A percentile compares a stretch with the other conserved stretches of the same genome.
These are phyloP conservation scores for Harpalus rufipes DNA, from an alignment of 2,888 invertebrate species.

Conservation along the genomic window DNA sequence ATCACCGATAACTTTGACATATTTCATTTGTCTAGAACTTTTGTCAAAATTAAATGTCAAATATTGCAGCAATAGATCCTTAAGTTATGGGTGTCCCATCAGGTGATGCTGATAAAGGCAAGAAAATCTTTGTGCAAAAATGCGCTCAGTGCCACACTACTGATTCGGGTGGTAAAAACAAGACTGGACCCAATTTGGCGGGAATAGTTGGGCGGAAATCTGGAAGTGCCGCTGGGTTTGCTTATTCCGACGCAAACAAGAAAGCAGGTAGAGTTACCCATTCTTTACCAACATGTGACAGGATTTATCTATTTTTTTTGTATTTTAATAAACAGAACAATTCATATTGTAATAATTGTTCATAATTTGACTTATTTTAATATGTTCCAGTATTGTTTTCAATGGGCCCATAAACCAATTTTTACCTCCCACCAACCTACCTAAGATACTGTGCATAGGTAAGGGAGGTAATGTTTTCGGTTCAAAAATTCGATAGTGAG, in stretches of 20 bases:
- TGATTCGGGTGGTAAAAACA: slow-evolving; percentile 83
- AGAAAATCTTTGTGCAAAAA: slow-evolving; percentile 82
- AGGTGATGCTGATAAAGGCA: slow-evolving; percentile 79
- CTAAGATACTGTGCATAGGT: too few species aligned
- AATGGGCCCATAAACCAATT: too few species aligned
- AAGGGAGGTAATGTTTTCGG: too few species aligned
- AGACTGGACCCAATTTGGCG: slow-evolving; percentile 85
- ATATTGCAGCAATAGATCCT: slow-evolving; percentile 20
- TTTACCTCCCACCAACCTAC: too few species aligned
- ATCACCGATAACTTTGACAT: slow-evolving; percentile 1
- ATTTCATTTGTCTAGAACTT: slow-evolving; percentile 9
- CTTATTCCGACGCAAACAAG: slow-evolving; percentile 83
- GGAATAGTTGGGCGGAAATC: slow-evolving; percentile 81
- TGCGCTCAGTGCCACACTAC: slow-evolving; percentile 86
- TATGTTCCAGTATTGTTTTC: too few species aligned
- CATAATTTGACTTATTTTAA: too few species aligned
- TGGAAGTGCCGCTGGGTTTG: slow-evolving; percentile 77
- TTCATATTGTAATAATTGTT: too few species aligned
- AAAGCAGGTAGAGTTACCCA: slow-evolving; percentile 76
- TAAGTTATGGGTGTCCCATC: slow-evolving; percentile 54
- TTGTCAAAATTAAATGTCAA: slow-evolving; percentile 17
- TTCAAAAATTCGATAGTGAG: too few species aligned
- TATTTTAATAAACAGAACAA: too few species aligned
- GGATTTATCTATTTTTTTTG: too few species aligned
- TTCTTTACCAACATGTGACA: too few species aligned